These are phyloP conservation scores for Cydia fagiglandana DNA, from an alignment of 1,140 invertebrate species.

Conservation along the genomic window DNA sequence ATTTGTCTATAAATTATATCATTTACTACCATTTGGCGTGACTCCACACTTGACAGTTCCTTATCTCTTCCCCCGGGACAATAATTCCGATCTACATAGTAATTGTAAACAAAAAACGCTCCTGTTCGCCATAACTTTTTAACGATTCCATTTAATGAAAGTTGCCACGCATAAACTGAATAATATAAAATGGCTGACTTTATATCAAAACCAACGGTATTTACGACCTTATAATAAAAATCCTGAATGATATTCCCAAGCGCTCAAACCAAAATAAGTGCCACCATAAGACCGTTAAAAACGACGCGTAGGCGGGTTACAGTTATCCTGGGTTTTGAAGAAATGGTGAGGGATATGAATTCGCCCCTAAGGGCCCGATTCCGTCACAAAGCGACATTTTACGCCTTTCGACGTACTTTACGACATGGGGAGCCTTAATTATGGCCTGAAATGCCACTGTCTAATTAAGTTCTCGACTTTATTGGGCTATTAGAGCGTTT, in stretches of 20 bases:
- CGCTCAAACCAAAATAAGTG: background rate
- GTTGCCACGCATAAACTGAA: conserved; percentile 1
- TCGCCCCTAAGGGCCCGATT: background rate
- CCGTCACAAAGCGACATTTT: conserved; percentile 33
- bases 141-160: conserved; percentile 8
- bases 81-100: background rate
- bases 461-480: conserved; percentile 48
- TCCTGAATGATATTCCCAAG: background rate
- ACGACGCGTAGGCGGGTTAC: background rate
- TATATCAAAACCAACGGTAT: background rate
- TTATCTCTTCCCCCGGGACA: background rate
- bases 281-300: background rate
- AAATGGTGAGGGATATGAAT: background rate
- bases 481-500: conserved; percentile 14
- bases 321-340: background rate
- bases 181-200: background rate
- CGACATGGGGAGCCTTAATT: conserved; percentile 43
- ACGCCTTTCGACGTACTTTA: conserved; percentile 36
- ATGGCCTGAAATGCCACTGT: conserved; percentile 45
- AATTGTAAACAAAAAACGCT: background rate
- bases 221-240: background rate
- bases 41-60: background rate
- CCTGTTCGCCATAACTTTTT: conserved; percentile 8
- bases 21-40: background rate
- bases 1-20: background rate